A percentile compares a stretch with the other conserved stretches of the same genome.
Evolutionary conservation across 2,797 vertebrate genomes (phyloP).

Genomic region (Mus minutoides): DNA sequence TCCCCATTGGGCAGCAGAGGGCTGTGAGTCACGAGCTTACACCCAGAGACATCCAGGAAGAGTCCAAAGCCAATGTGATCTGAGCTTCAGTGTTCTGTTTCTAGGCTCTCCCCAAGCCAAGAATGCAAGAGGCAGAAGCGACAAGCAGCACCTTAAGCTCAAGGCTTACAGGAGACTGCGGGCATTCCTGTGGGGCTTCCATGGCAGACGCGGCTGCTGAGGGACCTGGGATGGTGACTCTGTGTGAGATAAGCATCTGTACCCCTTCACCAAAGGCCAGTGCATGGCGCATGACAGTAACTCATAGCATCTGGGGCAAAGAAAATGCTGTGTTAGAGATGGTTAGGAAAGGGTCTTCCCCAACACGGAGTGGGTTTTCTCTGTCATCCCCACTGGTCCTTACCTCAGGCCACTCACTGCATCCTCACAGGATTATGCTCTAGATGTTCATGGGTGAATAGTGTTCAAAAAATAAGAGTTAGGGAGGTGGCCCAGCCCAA

Average conservation of each 20-base stretch:
- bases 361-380: fast-evolving
- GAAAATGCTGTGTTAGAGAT: not conserved
- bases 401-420: fast-evolving
- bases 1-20: not conserved
- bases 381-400: fast-evolving
- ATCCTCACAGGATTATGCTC: not conserved
- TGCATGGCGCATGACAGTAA: no score
- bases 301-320: fast-evolving
- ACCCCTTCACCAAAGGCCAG: not conserved
- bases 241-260: not conserved
- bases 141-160: fast-evolving
- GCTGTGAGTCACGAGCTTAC: not conserved
- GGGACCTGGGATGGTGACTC: not conserved
- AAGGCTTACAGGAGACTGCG: fast-evolving
- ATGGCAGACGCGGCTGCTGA: fast-evolving
- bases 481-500: not conserved
- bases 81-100: fast-evolving
- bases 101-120: not conserved
- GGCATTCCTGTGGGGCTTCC: fast-evolving
- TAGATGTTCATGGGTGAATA: not conserved
- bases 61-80: fast-evolving
- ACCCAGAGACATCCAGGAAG: not conserved
- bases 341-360: not conserved
- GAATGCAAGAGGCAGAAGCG: fast-evolving
- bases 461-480: not conserved